Conservation (phyloP, 2,797 vertebrate genomes). For the Chelonia mydas region DNA sequence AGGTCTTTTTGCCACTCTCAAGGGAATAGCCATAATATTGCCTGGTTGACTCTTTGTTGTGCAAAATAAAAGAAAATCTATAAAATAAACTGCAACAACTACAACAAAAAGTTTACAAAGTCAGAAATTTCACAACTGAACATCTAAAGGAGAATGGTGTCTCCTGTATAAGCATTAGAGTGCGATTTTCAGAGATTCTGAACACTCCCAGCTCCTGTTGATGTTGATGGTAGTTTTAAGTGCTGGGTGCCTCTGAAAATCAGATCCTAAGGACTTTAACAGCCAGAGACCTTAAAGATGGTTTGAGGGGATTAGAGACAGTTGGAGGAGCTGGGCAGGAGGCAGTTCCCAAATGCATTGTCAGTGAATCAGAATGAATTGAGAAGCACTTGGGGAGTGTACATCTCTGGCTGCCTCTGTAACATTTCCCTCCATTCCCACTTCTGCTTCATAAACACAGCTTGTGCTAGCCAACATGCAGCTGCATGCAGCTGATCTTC, state of each 20-base stretch:
- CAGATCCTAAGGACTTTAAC: slow-evolving; percentile 24
- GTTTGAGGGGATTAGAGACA: not conserved
- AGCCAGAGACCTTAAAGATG: not conserved
- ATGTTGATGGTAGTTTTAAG: not conserved
- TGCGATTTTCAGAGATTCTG: not conserved
- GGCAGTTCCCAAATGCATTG: slow-evolving; percentile 1
- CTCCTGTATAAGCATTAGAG: not conserved
- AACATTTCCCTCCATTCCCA: not conserved
- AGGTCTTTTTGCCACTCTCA: not conserved
- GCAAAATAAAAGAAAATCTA: not conserved
- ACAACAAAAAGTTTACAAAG: not conserved
- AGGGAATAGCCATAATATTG: not conserved
- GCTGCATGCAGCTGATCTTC: not conserved
- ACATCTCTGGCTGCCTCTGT: not conserved
- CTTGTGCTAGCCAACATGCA: not conserved
- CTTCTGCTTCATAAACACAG: not conserved
- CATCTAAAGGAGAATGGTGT: not conserved
- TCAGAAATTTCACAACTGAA: not conserved
- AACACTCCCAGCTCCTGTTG: not conserved
- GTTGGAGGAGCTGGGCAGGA: not conserved
- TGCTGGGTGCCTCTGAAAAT: not conserved
- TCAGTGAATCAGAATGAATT: not conserved
- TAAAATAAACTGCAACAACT: not conserved
- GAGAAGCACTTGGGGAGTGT: accelerated
- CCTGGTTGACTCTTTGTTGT: not conserved